Evolutionary conservation across 2,113 vertebrate genomes (phyloP), one percentile per base, ranked within the genome.

Genomic region (Myanophis thanlyinensis): DNA sequence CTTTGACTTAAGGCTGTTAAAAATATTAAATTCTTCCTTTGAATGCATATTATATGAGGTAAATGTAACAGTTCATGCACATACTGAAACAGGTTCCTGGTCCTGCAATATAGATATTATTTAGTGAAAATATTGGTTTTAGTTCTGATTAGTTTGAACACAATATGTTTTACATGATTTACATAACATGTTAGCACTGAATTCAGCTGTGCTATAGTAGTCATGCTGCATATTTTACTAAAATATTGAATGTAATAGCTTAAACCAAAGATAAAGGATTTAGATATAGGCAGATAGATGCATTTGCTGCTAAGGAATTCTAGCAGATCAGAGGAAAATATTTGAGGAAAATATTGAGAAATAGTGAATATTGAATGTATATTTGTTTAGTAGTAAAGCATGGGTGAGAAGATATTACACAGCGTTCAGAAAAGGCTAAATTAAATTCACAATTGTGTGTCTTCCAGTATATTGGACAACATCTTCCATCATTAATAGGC

Each of bases 331-430:
- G 91, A 53, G 35, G n/a, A n/a, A n/a, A n/a, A n/a, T n/a, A n/a
- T n/a, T n/a, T n/a, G 91, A 52, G n/a, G n/a, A 94, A 92, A 62
- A 4, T 90, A 3, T 53, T 95, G 49, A 52, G 46, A 91, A 87
- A 91, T 85, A 85, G 53, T 52, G 87, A 91, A 53, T 62, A 35
- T 94, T 80, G 91, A 49, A 6, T 85, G 94, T 93, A 47, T 4
- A 88, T 93, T 23, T 85, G 52, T 35, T 88, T 1, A 47, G 89
- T 91, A 91, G 48, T 49, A 0, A 88, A 90, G 67, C 7, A 10
- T 9, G 1, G 90, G 30, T 0, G 0, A 91, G 0, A 87, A 0
- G 90, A 93, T 51, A 73, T 44, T 87, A 62, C 59, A 67, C 54
- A 94, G 40, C 90, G 89, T 48, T 89, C 67, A 84, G 23, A 85